Evolutionary conservation across 2,113 vertebrate species (phyloP).

Genomic region (Uria lomvia): DNA sequence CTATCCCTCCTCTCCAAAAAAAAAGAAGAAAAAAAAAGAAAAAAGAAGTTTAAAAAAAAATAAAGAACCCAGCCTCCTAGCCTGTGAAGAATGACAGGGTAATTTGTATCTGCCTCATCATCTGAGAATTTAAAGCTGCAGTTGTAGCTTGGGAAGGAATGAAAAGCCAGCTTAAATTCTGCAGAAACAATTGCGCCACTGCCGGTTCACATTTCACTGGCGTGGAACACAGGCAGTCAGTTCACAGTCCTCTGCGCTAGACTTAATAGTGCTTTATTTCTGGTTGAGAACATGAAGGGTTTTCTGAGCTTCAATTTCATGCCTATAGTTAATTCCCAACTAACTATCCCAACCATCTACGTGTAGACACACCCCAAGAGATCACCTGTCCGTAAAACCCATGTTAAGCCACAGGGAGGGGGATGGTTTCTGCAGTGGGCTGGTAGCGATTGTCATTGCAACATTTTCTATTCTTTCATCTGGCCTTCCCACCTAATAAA

Average conservation of each 20-base stretch:
- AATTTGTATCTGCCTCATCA: slow-evolving; percentile 14
- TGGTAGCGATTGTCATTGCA: background rate
- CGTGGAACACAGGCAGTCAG: background rate
- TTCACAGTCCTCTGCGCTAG: background rate
- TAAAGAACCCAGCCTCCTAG: background rate
- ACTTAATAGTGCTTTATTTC: background rate
- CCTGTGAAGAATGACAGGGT: background rate
- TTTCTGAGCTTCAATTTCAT: background rate
- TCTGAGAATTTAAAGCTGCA: background rate
- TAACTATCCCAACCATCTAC: background rate
- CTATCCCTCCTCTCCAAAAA: background rate
- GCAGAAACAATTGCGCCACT: background rate
- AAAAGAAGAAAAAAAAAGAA: background rate
- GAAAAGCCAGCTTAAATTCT: background rate
- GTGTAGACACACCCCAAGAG: background rate
- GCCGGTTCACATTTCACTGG: background rate
- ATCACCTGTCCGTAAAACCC: background rate
- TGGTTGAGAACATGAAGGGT: background rate
- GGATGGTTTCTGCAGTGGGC: background rate
- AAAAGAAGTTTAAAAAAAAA: background rate
- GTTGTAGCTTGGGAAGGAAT: background rate
- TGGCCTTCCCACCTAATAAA: background rate
- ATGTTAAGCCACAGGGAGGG: accelerated
- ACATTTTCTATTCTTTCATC: background rate
- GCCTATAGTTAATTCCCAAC: background rate